Evolutionary conservation across 2,113 vertebrate species (phyloP), one percentile per base, ranked within the genome.

Genomic region (Scortum barcoo): DNA sequence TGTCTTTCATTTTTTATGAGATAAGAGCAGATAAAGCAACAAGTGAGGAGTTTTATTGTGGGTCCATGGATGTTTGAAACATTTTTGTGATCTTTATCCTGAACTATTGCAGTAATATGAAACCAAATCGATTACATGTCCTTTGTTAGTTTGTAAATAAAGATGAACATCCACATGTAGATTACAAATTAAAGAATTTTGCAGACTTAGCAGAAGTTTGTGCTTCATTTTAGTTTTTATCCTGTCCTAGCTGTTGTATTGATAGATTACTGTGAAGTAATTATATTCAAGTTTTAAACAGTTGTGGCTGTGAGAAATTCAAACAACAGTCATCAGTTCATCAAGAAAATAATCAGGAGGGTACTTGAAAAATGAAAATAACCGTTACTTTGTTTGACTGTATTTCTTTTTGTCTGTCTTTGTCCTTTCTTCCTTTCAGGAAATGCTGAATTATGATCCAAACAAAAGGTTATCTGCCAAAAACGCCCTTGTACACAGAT

Each of bases 381-480:
- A 24, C 53, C 0, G 0, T 19, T 7, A 20, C 12, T 53, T 54
- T 5, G 7, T 57, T 28, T 74, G 0, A 72, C 33, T 36, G 0
- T 13, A 13, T 33, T 33, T 54, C 0, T 51, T 24, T 5, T 1
- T 63, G 66, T 36, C 19, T 33, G 13, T 11, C 42, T 76, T 84
- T 54, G 28, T 44, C 13, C 62, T 78, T 91, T 61, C 88, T 26
- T 44, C 13, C 62, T 78, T 91, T 61, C 88, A 99, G 97, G 97
- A 97, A 96, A 98, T 99, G 97, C 93, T 99, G 76, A 96, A 95
- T 76, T 99, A 98, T 2, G 97, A 99, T 90, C 97, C 97, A 88
- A 97, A 97, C 95, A 98, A 97, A 93, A 95, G 97, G 83, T 94
- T 98, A 91, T 99, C 97, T 0, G 97, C 97, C 70, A 99, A 99